Evolutionary conservation across 2,888 invertebrate species (phyloP).

Genomic region (Apodemia duryi): DNA sequence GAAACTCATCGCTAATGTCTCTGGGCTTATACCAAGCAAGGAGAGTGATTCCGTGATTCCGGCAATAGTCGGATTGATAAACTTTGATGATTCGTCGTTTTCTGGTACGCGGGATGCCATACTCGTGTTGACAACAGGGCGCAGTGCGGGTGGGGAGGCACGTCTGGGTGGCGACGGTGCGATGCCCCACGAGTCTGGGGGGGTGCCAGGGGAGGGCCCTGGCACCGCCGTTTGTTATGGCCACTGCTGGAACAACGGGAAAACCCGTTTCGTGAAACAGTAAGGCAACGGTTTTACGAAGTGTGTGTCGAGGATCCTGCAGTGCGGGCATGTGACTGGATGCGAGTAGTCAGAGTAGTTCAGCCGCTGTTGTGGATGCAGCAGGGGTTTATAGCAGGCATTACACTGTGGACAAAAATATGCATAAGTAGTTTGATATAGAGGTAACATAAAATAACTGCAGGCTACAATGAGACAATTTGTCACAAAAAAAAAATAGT

Average conservation of each 20-base stretch:
- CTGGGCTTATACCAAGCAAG: slow-evolving; percentile 63
- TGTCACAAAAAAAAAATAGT: not conserved
- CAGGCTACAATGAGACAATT: not conserved
- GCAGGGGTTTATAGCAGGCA: slow-evolving; percentile 92
- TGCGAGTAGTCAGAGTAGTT: slow-evolving; percentile 98
- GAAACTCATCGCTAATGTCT: slow-evolving; percentile 64
- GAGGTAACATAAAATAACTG: not conserved
- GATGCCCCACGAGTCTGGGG: slow-evolving; percentile 59
- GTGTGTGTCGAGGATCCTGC: slow-evolving; percentile 93
- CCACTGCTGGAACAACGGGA: slow-evolving; percentile 86
- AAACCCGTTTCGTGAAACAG: slow-evolving; percentile 88
- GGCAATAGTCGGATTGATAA: slow-evolving; percentile 52
- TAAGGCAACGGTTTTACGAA: slow-evolving; percentile 94
- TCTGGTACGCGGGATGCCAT: slow-evolving; percentile 62
- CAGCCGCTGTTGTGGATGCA: slow-evolving; percentile 91
- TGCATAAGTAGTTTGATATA: not conserved
- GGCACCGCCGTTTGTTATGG: slow-evolving; percentile 92
- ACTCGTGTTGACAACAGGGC: slow-evolving; percentile 74
- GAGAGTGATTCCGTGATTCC: slow-evolving; percentile 69
- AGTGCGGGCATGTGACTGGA: slow-evolving; percentile 93
- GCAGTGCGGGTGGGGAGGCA: slow-evolving; percentile 63
- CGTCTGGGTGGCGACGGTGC: slow-evolving; percentile 64
- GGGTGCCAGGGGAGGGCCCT: slow-evolving; percentile 79
- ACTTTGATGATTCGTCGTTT: slow-evolving; percentile 48
- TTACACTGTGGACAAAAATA: slow-evolving; percentile 86